Evolutionary conservation across 2,113 vertebrate species (phyloP), one percentile per base, ranked within the genome.

Genomic region (Herpailurus yagouaroundi): DNA sequence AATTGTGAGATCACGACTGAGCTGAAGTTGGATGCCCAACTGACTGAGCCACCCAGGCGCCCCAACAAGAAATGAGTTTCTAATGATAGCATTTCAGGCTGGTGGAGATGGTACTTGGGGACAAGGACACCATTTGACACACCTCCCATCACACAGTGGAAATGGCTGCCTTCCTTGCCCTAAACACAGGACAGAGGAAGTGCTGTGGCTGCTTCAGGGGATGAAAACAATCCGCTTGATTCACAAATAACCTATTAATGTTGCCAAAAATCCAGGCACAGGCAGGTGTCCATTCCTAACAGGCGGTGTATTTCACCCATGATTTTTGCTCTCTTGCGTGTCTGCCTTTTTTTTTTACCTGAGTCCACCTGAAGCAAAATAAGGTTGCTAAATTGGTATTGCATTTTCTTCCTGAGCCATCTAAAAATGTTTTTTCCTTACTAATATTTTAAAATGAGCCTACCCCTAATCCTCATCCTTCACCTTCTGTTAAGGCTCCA

Each of bases 361-460:
- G 79, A 92, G 12, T 63, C 71, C 96, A 68, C 36, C 36, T 57
- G 71, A 89, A 5, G 83, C 83, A 92, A 97, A 95, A 31, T 50
- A 2, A 91, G 19, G 48, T 84, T 92, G 25, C 31, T 81, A 89
- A 89, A 80, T 81, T 91, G 60, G 19, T 90, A 84, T 85, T 90
- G n/a, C 7, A 69, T 48, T 89, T 93, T 76, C 66, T 66, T 87
- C 55, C 57, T 89, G 41, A 23, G 13, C 76, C 36, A 86, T 89
- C 16, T 84, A 55, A 96, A 96, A 95, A 45, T 0, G 74, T 92
- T 7, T 36, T 14, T 76, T 83, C 55, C 41, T 94, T 92, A 76
- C 41, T 91, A 95, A 81, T 83, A 14, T 84, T 81, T 87, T 94
- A 13, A 85, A 95, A 71, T 91, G 29, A 95, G 50, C 36, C 74